A percentile compares a stretch with the other conserved stretches of the same genome.
These are phyloP conservation scores for Drosophila punjabiensis DNA, from an alignment of 1,140 invertebrate genomes.

Conservation along the genomic window DNA sequence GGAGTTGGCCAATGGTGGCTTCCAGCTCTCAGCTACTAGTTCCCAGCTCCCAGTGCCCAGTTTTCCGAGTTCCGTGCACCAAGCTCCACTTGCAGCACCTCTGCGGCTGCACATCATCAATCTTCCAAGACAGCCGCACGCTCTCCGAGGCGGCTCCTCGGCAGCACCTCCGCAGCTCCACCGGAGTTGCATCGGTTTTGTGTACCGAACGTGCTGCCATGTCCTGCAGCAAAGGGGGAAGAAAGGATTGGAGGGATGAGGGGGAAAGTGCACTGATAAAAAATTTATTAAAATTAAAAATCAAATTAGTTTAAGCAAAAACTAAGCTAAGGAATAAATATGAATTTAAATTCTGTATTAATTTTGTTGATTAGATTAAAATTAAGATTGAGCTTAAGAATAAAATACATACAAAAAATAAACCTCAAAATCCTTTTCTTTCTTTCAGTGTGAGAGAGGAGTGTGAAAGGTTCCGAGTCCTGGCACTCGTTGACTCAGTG, in stretches of 20 bases:
- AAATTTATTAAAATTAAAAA: not conserved
- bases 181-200: constrained; percentile 69
- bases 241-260: not conserved
- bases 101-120: constrained; percentile 78
- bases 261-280: not conserved
- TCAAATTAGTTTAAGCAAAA: not conserved
- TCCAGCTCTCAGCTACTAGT: not conserved
- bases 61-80: not conserved
- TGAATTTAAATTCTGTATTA: no score
- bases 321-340: not conserved
- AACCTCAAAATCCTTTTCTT: not conserved
- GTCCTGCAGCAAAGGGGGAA: constrained; percentile 44
- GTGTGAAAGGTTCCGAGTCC: constrained; percentile 18
- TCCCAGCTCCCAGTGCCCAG: not conserved
- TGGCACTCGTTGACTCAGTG: constrained; percentile 37
- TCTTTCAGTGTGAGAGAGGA: not conserved
- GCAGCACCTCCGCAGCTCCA: constrained; percentile 9
- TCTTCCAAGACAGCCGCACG: constrained; percentile 77
- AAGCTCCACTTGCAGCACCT: constrained; percentile 54
- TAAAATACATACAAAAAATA: not conserved
- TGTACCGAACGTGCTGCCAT: constrained; percentile 78
- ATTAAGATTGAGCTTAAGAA: not conserved
- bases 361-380: not conserved
- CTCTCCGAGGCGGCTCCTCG: constrained; percentile 18
- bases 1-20: constrained; percentile 38